A percentile compares a stretch with the other conserved stretches of the same genome.
Conservation (phyloP, 1,140 invertebrate genomes). For the Halesus radiatus region DNA sequence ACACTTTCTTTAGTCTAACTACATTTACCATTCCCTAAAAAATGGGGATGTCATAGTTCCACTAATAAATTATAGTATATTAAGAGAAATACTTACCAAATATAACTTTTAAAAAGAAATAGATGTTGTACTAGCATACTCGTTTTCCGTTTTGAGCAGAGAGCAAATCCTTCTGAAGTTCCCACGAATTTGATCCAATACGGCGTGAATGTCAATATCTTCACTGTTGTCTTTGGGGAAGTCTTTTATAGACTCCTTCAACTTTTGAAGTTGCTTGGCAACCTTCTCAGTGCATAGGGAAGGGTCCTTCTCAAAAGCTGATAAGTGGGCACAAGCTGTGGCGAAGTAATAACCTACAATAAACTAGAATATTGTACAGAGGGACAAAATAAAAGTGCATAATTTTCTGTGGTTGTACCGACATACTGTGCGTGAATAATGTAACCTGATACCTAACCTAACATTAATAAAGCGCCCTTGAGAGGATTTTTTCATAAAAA, state of each 20-base stretch:
- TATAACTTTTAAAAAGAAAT: constrained; percentile 67
- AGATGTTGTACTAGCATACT: constrained; percentile 69
- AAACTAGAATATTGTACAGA: background rate
- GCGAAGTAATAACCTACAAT: constrained; percentile 72
- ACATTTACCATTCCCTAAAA: too few relatives aligned
- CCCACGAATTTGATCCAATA: constrained; percentile 74
- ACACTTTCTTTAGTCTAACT: too few relatives aligned
- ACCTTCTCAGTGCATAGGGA: constrained; percentile 66
- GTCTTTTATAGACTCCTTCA: constrained; percentile 73
- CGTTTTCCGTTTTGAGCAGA: constrained; percentile 73
- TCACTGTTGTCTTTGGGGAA: constrained; percentile 79
- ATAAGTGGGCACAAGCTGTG: constrained; percentile 64
- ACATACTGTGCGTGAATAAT: too few relatives aligned
- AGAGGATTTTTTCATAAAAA: too few relatives aligned
- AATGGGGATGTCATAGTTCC: too few relatives aligned
- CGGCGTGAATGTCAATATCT: constrained; percentile 74
- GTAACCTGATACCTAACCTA: too few relatives aligned
- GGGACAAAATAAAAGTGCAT: too few relatives aligned
- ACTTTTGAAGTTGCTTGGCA: constrained; percentile 69
- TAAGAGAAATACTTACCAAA: background rate
- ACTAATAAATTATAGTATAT: too few relatives aligned
- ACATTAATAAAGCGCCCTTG: too few relatives aligned
- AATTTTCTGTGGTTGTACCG: too few relatives aligned
- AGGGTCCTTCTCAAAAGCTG: constrained; percentile 35
- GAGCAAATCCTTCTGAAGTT: constrained; percentile 79